Percentiles rank a stretch among this genome's conserved stretches.
Evolutionary conservation across 2,113 vertebrate species (phyloP).

Genomic region (Trogon surrucura): DNA sequence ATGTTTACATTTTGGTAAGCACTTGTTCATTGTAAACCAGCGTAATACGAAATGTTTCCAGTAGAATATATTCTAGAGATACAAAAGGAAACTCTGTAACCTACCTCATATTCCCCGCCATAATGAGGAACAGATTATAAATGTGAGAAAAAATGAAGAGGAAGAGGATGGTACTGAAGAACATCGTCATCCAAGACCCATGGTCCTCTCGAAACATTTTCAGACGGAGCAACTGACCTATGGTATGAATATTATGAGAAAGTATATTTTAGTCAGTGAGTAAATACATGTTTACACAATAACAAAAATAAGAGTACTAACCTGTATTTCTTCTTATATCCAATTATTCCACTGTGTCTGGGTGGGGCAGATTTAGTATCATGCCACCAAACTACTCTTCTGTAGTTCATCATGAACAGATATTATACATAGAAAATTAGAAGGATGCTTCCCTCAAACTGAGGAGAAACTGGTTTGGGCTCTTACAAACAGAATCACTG

Average conservation of each 20-base stretch:
- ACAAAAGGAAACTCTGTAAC: constrained; percentile 51
- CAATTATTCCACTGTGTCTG: not conserved
- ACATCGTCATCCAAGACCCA: constrained; percentile 99
- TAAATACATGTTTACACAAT: not conserved
- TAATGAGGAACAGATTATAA: constrained; percentile 93
- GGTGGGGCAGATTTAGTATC: not conserved
- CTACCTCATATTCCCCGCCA: constrained; percentile 94
- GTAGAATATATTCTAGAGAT: not conserved
- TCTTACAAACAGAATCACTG: not conserved
- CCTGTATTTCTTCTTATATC: not conserved
- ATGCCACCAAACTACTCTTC: not conserved
- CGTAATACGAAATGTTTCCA: not conserved
- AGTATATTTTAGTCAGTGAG: not conserved
- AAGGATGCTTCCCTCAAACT: not conserved
- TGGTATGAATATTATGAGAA: constrained; percentile 43
- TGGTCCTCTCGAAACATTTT: constrained; percentile 99
- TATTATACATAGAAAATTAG: not conserved
- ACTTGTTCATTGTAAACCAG: not conserved
- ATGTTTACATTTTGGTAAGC: not conserved
- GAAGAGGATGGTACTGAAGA: constrained; percentile 97
- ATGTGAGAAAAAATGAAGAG: constrained; percentile 99
- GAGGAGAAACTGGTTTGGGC: not conserved
- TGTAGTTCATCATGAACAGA: not conserved
- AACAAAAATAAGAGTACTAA: not conserved
- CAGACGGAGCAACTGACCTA: constrained; percentile 93